Percentiles rank a stretch among this genome's conserved stretches.
These are phyloP conservation scores for Camelus bactrianus DNA, from an alignment of 2,113 vertebrate species.

Conservation along the genomic window DNA sequence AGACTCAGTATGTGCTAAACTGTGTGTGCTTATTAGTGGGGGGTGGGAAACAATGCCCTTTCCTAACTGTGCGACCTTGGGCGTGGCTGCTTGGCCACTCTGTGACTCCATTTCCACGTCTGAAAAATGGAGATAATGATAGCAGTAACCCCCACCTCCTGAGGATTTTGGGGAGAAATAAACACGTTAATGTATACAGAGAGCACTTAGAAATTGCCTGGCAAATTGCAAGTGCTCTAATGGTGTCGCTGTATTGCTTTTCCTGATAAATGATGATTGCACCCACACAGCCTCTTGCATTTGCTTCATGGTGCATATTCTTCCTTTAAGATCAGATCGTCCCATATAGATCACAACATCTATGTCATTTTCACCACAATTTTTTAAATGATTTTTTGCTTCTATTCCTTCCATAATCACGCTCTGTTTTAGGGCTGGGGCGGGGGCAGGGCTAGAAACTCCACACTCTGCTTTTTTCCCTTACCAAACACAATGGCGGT, in stretches of 20 bases:
- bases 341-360: background rate
- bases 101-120: background rate
- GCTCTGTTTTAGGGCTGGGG: background rate
- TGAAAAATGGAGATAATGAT: background rate
- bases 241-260: background rate
- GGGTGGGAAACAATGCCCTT: background rate
- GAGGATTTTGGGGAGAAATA: background rate
- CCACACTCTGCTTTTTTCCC: background rate
- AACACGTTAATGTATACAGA: background rate
- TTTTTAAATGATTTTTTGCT: background rate
- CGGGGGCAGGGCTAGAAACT: background rate
- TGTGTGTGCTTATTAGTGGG: background rate
- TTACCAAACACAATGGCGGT: background rate
- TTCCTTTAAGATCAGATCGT: background rate
- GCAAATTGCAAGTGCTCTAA: background rate
- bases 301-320: background rate
- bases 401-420: background rate
- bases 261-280: background rate
- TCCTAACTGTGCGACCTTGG: background rate
- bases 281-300: background rate
- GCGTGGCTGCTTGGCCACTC: background rate
- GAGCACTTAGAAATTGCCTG: background rate
- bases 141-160: background rate
- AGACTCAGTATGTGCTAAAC: background rate
- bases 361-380: background rate